phyloP scores from a whole-genome alignment of 2,888 invertebrate species.

The Dastarcus helophoroides region DNA sequence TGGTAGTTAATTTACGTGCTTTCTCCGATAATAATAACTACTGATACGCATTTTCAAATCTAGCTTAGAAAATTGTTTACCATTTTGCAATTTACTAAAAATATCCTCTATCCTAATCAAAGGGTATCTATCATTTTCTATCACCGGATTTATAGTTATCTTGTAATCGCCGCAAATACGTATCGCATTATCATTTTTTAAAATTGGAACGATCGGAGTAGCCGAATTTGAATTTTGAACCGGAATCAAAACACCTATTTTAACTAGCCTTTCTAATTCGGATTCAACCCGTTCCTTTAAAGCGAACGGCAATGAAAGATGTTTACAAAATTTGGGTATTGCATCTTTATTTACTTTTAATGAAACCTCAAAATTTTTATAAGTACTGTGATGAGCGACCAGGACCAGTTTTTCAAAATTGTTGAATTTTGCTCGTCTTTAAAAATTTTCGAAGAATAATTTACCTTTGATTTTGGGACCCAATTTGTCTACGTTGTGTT shows the following conservation, averaged over 20 bases:
- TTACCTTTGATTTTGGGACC: no score
- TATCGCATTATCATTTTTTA: constrained; percentile 12
- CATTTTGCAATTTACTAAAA: constrained; percentile 12
- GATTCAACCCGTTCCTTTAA: constrained; percentile 8
- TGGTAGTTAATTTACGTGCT: constrained; percentile 16
- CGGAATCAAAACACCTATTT: constrained; percentile 11
- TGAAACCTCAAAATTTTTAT: no score
- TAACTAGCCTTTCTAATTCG: constrained; percentile 9
- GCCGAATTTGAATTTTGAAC: constrained; percentile 10
- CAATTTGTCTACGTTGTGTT: no score
- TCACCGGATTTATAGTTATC: constrained; percentile 17
- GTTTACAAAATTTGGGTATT: constrained; percentile 5
- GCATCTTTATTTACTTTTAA: no score
- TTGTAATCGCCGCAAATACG: constrained; percentile 13
- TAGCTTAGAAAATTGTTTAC: constrained; percentile 15
- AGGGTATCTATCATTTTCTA: constrained; percentile 18
- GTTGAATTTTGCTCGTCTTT: no score
- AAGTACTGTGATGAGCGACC: no score
- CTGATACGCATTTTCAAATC: constrained; percentile 14
- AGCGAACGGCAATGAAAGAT: constrained; percentile 5
- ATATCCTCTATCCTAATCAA: constrained; percentile 16
- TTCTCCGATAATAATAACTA: constrained; percentile 6
- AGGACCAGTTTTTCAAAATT: no score
- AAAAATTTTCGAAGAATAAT: no score
- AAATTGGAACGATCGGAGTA: constrained; percentile 12